Conservation (phyloP, 35 echinoderm and acorn worm species). For the Diadema setosum region DNA sequence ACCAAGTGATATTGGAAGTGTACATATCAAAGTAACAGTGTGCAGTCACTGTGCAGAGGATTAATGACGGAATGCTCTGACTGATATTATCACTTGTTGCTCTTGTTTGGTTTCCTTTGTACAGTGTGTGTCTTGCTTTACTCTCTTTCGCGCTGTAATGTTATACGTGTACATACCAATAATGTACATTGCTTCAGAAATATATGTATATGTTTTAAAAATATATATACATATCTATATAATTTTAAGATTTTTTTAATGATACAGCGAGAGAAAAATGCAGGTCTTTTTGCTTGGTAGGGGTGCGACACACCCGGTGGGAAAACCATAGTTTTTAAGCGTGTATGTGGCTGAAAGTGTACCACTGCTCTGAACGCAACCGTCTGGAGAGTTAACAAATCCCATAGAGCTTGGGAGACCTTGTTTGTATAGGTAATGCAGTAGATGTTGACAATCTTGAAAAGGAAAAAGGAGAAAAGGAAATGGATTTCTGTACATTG, state of each 20-base stretch:
- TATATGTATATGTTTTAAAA: slow-evolving; percentile 8
- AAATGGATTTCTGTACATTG: too few relatives aligned
- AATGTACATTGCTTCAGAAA: background rate
- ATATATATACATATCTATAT: slow-evolving; percentile 13
- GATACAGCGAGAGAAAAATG: background rate
- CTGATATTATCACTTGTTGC: background rate
- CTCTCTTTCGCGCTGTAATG: background rate
- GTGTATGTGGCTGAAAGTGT: background rate
- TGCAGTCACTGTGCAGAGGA: too few relatives aligned
- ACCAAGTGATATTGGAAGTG: too few relatives aligned
- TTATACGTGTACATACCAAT: background rate
- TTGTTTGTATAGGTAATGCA: too few relatives aligned
- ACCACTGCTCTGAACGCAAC: background rate
- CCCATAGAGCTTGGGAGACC: too few relatives aligned
- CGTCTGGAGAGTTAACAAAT: too few relatives aligned
- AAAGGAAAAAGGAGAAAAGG: too few relatives aligned
- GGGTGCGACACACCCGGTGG: background rate
- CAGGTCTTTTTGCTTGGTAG: background rate
- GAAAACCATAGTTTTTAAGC: background rate
- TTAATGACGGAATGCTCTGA: background rate
- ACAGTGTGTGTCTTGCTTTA: background rate
- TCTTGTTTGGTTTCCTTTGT: background rate
- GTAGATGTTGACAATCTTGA: too few relatives aligned
- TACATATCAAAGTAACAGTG: too few relatives aligned
- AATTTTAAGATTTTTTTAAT: background rate